Evolutionary conservation across 2,888 invertebrate genomes (phyloP).

Genomic region (Rhimphoctona megacephalus): DNA sequence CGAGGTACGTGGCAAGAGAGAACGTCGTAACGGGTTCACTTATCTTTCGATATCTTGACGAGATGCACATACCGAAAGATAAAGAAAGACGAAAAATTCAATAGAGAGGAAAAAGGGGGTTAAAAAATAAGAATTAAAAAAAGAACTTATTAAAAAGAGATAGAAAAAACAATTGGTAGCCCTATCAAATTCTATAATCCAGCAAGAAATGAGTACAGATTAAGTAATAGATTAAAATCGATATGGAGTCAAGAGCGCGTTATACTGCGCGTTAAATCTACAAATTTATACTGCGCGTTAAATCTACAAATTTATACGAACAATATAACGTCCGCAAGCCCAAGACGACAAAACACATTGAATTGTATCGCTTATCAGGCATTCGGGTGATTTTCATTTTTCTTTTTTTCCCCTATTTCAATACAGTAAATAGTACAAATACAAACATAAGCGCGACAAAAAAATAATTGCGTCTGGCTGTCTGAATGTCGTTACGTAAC

Average conservation of each 20-base stretch:
- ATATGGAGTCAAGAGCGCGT: not conserved
- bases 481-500: conserved; percentile 52
- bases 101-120: not conserved
- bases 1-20: conserved; percentile 10
- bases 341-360: not conserved
- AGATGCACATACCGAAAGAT: not conserved
- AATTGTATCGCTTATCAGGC: conserved; percentile 23
- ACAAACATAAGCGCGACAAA: conserved; percentile 15
- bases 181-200: not conserved
- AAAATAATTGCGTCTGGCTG: conserved; percentile 29
- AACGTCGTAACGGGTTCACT: conserved; percentile 8
- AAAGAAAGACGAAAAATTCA: not conserved
- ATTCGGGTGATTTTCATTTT: not conserved
- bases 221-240: not conserved
- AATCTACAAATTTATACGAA: not conserved
- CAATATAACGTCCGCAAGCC: not conserved
- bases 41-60: not conserved
- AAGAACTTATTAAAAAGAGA: not conserved
- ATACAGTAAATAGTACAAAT: conserved; percentile 18
- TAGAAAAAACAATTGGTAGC: not conserved
- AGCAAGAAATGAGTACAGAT: not conserved
- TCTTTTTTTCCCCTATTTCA: not conserved
- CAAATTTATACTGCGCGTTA: no score
- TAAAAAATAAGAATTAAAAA: not conserved
- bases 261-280: not conserved